These are phyloP conservation scores for Steatocranus sp. DNA, from an alignment of 2,797 vertebrate species.

Conservation along the genomic window DNA sequence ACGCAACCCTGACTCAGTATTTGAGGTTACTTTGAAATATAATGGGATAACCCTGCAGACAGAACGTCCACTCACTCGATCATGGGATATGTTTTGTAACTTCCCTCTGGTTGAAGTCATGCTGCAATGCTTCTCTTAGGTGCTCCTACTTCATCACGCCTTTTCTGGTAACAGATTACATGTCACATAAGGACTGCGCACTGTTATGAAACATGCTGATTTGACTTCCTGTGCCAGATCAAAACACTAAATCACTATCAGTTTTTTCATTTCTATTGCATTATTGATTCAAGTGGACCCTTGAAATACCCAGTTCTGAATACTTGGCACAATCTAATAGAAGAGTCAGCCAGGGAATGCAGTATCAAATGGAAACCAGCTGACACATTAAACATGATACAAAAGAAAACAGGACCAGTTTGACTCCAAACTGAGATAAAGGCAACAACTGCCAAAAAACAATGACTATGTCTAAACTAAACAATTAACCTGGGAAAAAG, in stretches of 20 bases:
- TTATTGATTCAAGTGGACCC: not conserved
- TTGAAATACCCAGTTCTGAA: not conserved
- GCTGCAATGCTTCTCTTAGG: not conserved
- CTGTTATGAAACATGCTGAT: not conserved
- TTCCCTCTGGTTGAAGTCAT: not conserved
- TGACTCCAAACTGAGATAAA: not conserved
- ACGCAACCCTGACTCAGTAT: fast-evolving
- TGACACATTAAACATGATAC: not conserved
- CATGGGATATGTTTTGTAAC: not conserved
- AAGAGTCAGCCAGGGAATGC: not conserved
- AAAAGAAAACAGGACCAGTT: not conserved
- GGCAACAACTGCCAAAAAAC: not conserved
- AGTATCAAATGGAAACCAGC: not conserved
- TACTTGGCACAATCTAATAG: not conserved
- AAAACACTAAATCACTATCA: not conserved
- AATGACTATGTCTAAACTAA: not conserved
- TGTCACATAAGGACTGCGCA: not conserved
- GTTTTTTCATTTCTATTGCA: not conserved
- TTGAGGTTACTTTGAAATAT: not conserved
- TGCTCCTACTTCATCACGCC: not conserved
- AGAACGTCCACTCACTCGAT: fast-evolving
- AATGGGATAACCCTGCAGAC: not conserved
- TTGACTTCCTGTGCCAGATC: not conserved
- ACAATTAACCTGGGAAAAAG: not conserved
- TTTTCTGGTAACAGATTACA: not conserved